phyloP scores from a whole-genome alignment of 2,113 vertebrate genomes.

The Nycticebus coucang region DNA sequence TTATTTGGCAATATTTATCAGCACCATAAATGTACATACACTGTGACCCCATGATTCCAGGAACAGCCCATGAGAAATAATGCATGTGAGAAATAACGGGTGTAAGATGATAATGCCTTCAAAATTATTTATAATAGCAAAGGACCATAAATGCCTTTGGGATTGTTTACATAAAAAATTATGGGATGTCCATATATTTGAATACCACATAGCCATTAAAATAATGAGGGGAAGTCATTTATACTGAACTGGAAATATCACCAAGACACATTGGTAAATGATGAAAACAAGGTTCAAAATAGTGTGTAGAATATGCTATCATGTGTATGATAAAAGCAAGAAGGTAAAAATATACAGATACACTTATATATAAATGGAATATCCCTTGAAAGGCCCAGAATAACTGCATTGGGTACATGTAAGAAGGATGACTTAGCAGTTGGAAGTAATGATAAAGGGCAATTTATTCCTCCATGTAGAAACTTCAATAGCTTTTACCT shows the following conservation, averaged over 20 bases:
- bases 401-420: background rate
- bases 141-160: background rate
- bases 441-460: background rate
- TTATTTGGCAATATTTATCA: constrained; percentile 34
- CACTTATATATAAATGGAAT: background rate
- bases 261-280: constrained; percentile 37
- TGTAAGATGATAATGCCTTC: constrained; percentile 25
- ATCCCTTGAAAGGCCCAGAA: constrained; percentile 18
- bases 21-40: background rate
- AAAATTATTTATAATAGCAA: constrained; percentile 29
- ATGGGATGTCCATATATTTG: constrained; percentile 42
- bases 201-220: constrained; percentile 40
- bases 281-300: constrained; percentile 50
- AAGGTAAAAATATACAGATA: constrained; percentile 16
- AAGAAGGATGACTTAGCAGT: background rate
- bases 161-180: constrained; percentile 32
- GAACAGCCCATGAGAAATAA: background rate
- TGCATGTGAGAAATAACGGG: background rate
- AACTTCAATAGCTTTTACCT: background rate
- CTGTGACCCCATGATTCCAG: constrained; percentile 11
- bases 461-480: constrained; percentile 38
- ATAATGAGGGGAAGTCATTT: constrained; percentile 47
- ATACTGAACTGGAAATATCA: constrained; percentile 12
- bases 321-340: background rate
- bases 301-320: constrained; percentile 7